A percentile compares a stretch with the other conserved stretches of the same genome.
These are phyloP conservation scores for Hyperoplus immaculatus DNA, from an alignment of 2,797 vertebrate genomes.

Conservation along the genomic window DNA sequence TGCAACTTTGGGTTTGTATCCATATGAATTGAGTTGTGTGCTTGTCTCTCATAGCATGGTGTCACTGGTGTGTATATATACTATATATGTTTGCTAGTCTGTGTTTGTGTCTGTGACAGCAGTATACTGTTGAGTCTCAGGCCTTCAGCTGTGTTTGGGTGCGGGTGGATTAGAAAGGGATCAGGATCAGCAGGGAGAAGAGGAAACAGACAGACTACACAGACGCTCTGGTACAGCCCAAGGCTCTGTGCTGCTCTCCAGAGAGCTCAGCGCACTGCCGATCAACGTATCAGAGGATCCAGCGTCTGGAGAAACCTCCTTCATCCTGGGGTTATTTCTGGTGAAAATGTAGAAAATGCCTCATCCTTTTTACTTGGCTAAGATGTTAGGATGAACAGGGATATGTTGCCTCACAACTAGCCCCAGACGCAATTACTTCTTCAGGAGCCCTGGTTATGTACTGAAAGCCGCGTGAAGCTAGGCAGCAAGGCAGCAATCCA, in stretches of 20 bases:
- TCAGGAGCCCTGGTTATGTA: constrained; percentile 29
- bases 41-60: background rate
- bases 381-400: constrained; percentile 41
- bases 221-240: constrained; percentile 52
- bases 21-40: background rate
- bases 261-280: constrained; percentile 43
- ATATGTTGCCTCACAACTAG: constrained; percentile 26
- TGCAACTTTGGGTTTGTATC: background rate
- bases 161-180: constrained; percentile 64
- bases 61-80: too few relatives aligned
- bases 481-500: constrained; percentile 29
- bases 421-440: constrained; percentile 49
- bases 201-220: constrained; percentile 57
- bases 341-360: constrained; percentile 32
- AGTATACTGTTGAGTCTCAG: constrained; percentile 3
- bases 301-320: constrained; percentile 38
- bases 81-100: background rate
- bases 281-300: constrained; percentile 55
- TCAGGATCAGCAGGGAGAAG: constrained; percentile 57
- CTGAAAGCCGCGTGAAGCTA: constrained; percentile 7
- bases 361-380: constrained; percentile 23
- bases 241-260: constrained; percentile 54
- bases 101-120: background rate
- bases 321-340: constrained; percentile 43
- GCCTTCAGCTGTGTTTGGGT: constrained; percentile 58